These are phyloP conservation scores for Ptychochromis oligacanthus DNA, from an alignment of 2,113 vertebrate species.

Conservation along the genomic window DNA sequence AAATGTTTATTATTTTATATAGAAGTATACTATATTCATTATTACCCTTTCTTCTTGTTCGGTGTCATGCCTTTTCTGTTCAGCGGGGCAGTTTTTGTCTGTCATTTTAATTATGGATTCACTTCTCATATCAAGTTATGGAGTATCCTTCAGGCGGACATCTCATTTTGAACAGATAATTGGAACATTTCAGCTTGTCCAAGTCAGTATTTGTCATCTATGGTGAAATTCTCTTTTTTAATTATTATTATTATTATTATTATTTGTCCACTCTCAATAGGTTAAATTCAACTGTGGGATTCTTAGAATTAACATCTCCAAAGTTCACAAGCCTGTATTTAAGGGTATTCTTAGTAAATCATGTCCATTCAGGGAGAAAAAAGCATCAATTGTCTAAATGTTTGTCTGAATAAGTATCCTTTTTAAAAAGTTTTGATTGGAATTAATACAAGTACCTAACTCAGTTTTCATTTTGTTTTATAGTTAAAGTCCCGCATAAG, in stretches of 20 bases:
- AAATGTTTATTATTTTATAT: constrained; percentile 69
- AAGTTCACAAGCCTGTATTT: not conserved
- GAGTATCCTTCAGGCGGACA: not conserved
- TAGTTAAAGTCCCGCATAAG: constrained; percentile 30
- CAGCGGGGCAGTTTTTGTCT: not conserved
- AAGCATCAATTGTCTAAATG: no score
- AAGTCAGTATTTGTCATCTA: constrained; percentile 18
- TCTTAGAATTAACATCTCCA: not conserved
- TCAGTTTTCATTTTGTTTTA: constrained; percentile 34
- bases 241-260: not conserved
- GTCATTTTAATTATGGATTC: constrained; percentile 12
- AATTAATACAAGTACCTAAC: constrained; percentile 32
- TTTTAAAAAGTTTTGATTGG: constrained; percentile 32
- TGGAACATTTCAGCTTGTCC: not conserved
- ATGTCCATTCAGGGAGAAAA: not conserved
- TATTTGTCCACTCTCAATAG: not conserved
- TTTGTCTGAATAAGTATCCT: not conserved
- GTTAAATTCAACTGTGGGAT: not conserved
- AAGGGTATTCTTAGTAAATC: not conserved
- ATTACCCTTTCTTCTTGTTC: constrained; percentile 14
- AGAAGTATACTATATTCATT: constrained; percentile 59
- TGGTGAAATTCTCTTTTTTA: not conserved
- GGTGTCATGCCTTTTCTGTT: constrained; percentile 23
- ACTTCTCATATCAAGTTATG: constrained; percentile 19
- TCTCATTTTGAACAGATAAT: constrained; percentile 15